These are phyloP conservation scores for Cyclopterus lumpus DNA, from an alignment of 2,797 vertebrate species.

Conservation along the genomic window DNA sequence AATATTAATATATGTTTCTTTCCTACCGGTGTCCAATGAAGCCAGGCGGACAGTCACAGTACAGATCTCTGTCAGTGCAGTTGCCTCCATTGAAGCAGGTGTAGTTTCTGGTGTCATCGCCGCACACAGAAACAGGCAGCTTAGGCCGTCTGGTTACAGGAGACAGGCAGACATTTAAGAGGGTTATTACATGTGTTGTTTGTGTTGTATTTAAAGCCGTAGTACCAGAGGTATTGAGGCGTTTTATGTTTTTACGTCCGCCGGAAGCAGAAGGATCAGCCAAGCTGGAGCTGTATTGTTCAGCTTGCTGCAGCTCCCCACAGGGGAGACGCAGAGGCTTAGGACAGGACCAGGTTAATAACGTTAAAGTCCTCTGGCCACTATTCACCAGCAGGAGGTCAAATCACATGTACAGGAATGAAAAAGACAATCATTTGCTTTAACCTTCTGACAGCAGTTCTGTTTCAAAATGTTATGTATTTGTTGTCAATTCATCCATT, in stretches of 20 bases:
- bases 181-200: neutral
- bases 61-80: conserved; percentile 83
- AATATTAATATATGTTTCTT: neutral
- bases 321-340: conserved; percentile 66
- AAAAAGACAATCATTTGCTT: conserved; percentile 36
- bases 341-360: conserved; percentile 63
- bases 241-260: conserved; percentile 11
- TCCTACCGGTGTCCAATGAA: conserved; percentile 90
- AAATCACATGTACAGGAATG: conserved; percentile 44
- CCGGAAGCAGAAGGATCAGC: conserved; percentile 31
- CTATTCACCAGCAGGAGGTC: conserved; percentile 45
- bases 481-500: conserved; percentile 31
- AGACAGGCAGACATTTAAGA: conserved; percentile 8
- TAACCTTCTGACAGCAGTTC: conserved; percentile 31
- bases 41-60: conserved; percentile 85
- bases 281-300: conserved; percentile 35
- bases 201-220: neutral
- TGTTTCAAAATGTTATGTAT: conserved; percentile 21
- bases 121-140: conserved; percentile 88
- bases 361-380: conserved; percentile 64
- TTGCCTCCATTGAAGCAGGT: conserved; percentile 93
- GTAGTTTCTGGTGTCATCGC: conserved; percentile 87
- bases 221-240: neutral
- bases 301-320: conserved; percentile 24
- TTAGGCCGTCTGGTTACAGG: conserved; percentile 74